phyloP scores from a whole-genome alignment of 2,797 vertebrate genomes.

The Fundulus diaphanus region DNA sequence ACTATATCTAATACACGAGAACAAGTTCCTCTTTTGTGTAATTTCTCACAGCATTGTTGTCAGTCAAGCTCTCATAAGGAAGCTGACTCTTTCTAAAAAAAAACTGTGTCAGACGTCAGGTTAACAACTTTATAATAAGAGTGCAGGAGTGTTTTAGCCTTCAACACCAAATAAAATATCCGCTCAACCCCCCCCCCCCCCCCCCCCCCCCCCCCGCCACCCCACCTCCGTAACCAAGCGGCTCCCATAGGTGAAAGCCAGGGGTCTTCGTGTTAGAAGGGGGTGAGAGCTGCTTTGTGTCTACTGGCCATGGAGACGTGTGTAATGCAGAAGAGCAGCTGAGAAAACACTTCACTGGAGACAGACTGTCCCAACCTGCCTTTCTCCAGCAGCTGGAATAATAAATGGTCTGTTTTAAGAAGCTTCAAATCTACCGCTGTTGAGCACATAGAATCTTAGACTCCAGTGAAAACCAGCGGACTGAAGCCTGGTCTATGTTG shows the following conservation, averaged over 20 bases:
- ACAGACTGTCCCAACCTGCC: constrained; percentile 54
- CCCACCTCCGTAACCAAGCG: too few species aligned
- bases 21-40: neutral
- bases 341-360: constrained; percentile 74
- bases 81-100: constrained; percentile 23
- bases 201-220: constrained; percentile 16
- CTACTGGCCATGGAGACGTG: constrained; percentile 52
- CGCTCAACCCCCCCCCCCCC: constrained; percentile 35
- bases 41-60: constrained; percentile 3
- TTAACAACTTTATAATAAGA: constrained; percentile 29
- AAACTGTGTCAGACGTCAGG: constrained; percentile 40
- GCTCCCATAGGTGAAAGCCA: constrained; percentile 46
- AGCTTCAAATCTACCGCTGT: constrained; percentile 57
- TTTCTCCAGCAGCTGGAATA: constrained; percentile 74
- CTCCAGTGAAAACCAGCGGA: constrained; percentile 29
- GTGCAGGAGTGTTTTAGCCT: constrained; percentile 50
- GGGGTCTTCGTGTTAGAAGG: constrained; percentile 43
- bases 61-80: constrained; percentile 32
- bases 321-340: constrained; percentile 67
- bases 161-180: constrained; percentile 52
- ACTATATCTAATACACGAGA: neutral
- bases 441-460: constrained; percentile 56
- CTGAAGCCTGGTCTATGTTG: constrained; percentile 34
- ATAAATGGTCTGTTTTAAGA: constrained; percentile 71
- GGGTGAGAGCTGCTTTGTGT: constrained; percentile 59